Evolutionary conservation across 2,797 vertebrate genomes (phyloP).

Genomic region (Garrulus glandarius): DNA sequence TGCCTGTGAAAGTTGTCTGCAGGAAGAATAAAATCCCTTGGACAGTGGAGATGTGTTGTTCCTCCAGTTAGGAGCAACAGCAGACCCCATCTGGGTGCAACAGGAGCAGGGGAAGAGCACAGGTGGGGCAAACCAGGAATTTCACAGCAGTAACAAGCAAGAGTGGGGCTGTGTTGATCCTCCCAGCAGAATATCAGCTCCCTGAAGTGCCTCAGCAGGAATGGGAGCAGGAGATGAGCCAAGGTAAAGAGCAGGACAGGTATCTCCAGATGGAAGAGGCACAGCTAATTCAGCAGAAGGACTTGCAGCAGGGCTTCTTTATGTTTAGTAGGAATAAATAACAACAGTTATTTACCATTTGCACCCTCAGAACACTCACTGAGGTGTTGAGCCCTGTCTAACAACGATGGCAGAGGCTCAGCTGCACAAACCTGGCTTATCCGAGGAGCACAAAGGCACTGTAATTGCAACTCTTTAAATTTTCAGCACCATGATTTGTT

Average conservation of each 20-base stretch:
- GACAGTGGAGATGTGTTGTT: not conserved
- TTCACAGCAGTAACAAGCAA: not conserved
- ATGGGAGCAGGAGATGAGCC: not conserved
- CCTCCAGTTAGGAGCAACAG: not conserved
- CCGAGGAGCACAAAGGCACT: not conserved
- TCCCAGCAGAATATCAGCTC: not conserved
- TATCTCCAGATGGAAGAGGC: not conserved
- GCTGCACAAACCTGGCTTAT: not conserved
- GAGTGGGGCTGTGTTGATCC: not conserved
- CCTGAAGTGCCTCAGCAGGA: not conserved
- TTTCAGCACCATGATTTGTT: constrained; percentile 57
- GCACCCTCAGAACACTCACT: not conserved
- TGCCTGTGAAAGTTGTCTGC: not conserved
- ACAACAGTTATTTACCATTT: not conserved
- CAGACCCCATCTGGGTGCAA: not conserved
- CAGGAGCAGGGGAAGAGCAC: not conserved
- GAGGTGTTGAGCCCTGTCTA: not conserved
- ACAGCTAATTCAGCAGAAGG: not conserved
- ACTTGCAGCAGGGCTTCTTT: not conserved
- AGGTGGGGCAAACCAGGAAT: not conserved
- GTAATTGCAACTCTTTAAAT: constrained; percentile 57
- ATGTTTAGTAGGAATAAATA: not conserved
- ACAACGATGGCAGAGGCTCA: not conserved
- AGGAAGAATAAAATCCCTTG: not conserved
- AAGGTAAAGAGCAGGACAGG: not conserved